A percentile compares a stretch with the other conserved stretches of the same genome.
These are phyloP conservation scores for Poeciliopsis paucimaculata DNA, from an alignment of 2,797 vertebrate species.

Conservation along the genomic window DNA sequence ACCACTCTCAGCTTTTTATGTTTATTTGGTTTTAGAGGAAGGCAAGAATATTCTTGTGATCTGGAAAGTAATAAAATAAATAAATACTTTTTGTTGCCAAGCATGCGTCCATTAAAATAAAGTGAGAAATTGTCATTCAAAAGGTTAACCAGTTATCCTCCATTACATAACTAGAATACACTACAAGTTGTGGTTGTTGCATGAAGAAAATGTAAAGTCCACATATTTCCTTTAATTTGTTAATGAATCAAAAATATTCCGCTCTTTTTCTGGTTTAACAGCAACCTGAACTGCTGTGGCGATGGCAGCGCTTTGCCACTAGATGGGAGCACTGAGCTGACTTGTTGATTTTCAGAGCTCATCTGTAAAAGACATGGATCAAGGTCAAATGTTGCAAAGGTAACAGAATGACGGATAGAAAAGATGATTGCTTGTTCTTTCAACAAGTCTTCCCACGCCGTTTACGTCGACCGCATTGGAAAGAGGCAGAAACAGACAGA, in stretches of 20 bases:
- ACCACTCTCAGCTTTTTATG: neutral
- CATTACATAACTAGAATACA: too few relatives aligned
- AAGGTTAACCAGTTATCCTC: neutral
- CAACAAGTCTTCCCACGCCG: neutral
- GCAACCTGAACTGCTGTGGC: neutral
- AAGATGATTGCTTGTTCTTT: neutral
- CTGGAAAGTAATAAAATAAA: neutral
- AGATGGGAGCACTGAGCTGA: conserved; percentile 59
- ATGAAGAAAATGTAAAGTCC: too few relatives aligned
- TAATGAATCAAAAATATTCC: neutral
- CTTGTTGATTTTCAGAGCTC: neutral
- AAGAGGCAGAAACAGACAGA: conserved; percentile 9
- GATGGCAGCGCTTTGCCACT: conserved; percentile 53
- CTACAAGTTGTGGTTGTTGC: too few relatives aligned
- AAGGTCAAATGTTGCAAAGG: conserved; percentile 3
- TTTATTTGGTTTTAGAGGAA: neutral
- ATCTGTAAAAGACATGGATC: conserved; percentile 8
- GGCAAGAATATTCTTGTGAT: neutral
- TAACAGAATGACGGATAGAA: neutral
- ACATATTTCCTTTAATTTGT: neutral
- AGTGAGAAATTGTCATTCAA: neutral
- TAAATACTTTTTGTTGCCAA: neutral
- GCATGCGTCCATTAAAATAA: neutral
- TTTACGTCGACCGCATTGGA: neutral
- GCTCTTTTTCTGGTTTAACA: neutral